Evolutionary conservation across 2,888 invertebrate species (phyloP), one percentile per base, ranked within the genome.

Genomic region (Sericinus montela): DNA sequence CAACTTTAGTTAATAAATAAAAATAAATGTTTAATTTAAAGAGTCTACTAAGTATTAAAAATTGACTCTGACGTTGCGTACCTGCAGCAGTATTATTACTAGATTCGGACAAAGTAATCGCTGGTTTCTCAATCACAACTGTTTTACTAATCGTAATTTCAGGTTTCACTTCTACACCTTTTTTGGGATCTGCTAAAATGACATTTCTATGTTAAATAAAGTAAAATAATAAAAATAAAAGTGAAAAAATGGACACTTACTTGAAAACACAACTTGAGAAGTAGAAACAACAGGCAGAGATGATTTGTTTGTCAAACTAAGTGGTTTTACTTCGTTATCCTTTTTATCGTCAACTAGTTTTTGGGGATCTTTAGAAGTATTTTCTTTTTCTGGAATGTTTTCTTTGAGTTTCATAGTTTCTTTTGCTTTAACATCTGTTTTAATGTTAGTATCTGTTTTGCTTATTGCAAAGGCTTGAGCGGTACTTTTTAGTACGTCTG

Each of bases 341-440:
- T 69, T 75, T 42, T 67, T 69, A 1, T 72, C 52, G 5, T 32
- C 67, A 16, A 45, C 10, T 6, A 6, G 15, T 36, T 45, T 50
- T 30, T 30, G 30, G 2, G 40, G 3, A 4, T 41, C 44, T 16
- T 47, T 52, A 28, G 36, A 45, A 50, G 13, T 7, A 9, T 44
- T 43, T 16, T 43, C 29, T 15, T 67, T 72, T 42, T 67, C 65
- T 4, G 70, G 67, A 16, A 74, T 53, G 55, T 77, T 82, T 47
- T 83, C 83, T 47, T 78, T 79, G 0, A 10, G 67, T 53, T 48
- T 69, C 67, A 1, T 67, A 72, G 2, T 36, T 19, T 59, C 48
- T 52, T 70, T 75, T 14, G 72, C 75, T 40, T 73, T 75, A 4
- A 62, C 51, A 5, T 55, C 52, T 37, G 52, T 48, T 54, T 70